These are phyloP conservation scores for Ephialtes manifestator DNA, from an alignment of 2,888 invertebrate genomes.

Conservation along the genomic window DNA sequence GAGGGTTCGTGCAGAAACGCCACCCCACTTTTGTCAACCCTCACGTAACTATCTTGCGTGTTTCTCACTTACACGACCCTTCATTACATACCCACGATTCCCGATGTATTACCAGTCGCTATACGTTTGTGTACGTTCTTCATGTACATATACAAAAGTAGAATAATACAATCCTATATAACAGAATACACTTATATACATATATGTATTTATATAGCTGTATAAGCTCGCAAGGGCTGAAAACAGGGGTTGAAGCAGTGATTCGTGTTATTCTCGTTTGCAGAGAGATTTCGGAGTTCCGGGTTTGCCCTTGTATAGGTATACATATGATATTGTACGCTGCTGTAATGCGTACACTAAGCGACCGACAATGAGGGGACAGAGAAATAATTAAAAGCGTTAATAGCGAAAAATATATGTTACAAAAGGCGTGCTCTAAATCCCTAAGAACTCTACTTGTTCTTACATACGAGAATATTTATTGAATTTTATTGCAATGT, in stretches of 20 bases:
- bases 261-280: conserved; percentile 75
- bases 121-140: not conserved
- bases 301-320: conserved; percentile 28
- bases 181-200: not conserved
- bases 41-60: conserved; percentile 24
- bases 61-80: conserved; percentile 14
- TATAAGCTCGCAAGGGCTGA: conserved; percentile 36
- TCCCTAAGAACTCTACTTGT: conserved; percentile 8
- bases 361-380: conserved; percentile 49
- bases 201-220: conserved; percentile 21
- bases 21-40: conserved; percentile 9
- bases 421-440: not conserved
- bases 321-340: conserved; percentile 2
- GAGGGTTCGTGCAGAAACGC: conserved; percentile 41
- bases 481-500: not conserved
- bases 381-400: conserved; percentile 80
- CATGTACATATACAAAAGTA: not conserved
- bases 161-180: not conserved
- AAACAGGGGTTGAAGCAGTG: conserved; percentile 59
- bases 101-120: not conserved
- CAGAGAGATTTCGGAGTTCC: conserved; percentile 72
- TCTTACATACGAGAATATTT: not conserved
- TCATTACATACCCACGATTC: conserved; percentile 14
- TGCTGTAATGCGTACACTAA: conserved; percentile 17
- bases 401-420: conserved; percentile 73